A percentile compares a stretch with the other conserved stretches of the same genome.
phyloP scores from a whole-genome alignment of 2,113 vertebrate genomes.

The Nibea coibor region DNA sequence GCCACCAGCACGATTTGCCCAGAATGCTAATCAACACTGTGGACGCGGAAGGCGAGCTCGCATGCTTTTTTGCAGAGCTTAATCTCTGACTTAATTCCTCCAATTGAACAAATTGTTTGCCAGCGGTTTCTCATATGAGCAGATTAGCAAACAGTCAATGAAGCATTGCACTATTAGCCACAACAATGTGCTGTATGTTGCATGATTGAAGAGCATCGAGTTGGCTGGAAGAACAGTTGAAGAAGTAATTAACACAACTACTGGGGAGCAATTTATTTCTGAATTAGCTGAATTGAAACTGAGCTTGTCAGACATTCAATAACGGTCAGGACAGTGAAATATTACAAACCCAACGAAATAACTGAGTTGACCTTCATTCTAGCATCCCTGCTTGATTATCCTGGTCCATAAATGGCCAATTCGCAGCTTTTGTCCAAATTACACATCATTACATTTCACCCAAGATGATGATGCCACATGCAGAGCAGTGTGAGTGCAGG shows the following conservation, averaged over 20 bases:
- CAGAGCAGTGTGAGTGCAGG: neutral
- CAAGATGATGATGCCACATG: neutral
- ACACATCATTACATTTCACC: neutral
- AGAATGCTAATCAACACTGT: conserved; percentile 28
- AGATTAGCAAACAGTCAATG: conserved; percentile 71
- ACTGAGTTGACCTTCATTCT: conserved; percentile 50
- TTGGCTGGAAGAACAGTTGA: conserved; percentile 50
- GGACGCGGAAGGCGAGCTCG: conserved; percentile 21
- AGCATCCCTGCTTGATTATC: conserved; percentile 18
- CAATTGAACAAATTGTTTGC: conserved; percentile 56
- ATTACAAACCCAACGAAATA: conserved; percentile 31
- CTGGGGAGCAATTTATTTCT: conserved; percentile 45
- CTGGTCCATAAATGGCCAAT: neutral
- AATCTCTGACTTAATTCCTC: conserved; percentile 60
- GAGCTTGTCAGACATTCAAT: conserved; percentile 48
- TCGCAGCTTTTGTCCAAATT: conserved; percentile 18
- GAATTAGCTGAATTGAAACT: conserved; percentile 48
- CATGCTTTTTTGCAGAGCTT: conserved; percentile 30
- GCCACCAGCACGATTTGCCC: conserved; percentile 28
- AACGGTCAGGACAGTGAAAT: conserved; percentile 34
- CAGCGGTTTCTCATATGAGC: conserved; percentile 53
- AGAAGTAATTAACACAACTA: conserved; percentile 65
- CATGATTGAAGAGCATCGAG: conserved; percentile 50
- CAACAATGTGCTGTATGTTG: conserved; percentile 43
- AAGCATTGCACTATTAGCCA: conserved; percentile 62